phyloP scores from a whole-genome alignment of 2,797 vertebrate genomes.

The Bradypus variegatus region DNA sequence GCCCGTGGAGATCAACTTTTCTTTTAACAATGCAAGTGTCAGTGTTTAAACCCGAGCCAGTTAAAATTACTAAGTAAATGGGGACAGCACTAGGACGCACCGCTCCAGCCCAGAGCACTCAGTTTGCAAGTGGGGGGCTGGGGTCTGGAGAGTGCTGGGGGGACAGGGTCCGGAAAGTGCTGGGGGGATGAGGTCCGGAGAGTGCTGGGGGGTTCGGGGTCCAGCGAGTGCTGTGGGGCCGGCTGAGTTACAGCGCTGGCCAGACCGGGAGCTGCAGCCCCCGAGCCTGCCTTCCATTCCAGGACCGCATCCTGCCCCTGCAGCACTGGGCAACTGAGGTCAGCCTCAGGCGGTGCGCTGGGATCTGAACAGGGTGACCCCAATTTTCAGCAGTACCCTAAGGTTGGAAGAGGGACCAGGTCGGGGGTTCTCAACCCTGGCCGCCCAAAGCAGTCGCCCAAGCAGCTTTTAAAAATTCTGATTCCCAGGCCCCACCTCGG shows the following conservation, averaged over 20 bases:
- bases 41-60: neutral
- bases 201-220: too few relatives aligned
- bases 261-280: too few relatives aligned
- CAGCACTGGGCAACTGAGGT: neutral
- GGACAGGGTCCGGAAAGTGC: too few relatives aligned
- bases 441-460: neutral
- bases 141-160: too few relatives aligned
- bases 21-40: neutral
- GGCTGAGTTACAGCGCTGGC: too few relatives aligned
- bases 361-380: too few relatives aligned
- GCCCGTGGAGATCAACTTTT: accelerated
- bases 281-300: neutral
- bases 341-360: neutral
- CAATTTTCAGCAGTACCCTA: neutral
- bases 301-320: neutral
- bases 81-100: neutral
- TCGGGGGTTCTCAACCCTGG: accelerated
- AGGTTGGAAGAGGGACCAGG: neutral
- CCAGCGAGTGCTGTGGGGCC: too few relatives aligned
- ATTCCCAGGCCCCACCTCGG: neutral
- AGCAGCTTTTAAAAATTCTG: neutral
- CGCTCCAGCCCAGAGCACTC: neutral
- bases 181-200: too few relatives aligned
- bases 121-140: too few relatives aligned
- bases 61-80: neutral